A percentile compares a stretch with the other conserved stretches of the same genome.
Conservation (phyloP, 2,797 vertebrate genomes). For the Austrolebias charrua region DNA sequence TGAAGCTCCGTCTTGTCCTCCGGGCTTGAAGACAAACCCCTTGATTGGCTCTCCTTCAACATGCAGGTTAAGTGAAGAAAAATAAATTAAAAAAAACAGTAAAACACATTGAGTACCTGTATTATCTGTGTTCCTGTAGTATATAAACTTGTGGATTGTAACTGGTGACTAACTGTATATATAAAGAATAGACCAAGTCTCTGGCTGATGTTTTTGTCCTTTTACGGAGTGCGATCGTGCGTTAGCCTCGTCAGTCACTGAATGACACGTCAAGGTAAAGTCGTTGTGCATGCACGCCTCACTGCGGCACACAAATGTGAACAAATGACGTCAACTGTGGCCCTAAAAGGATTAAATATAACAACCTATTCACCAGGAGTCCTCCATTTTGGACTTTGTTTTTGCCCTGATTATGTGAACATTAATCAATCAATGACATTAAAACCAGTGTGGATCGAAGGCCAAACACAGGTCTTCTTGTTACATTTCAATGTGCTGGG, state of each 20-base stretch:
- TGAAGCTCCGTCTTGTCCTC: slow-evolving; percentile 20
- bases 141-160: slow-evolving; percentile 79
- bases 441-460: no score
- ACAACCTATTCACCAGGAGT: no score
- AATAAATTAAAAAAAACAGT: slow-evolving; percentile 29
- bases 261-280: background rate
- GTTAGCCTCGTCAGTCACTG: no score
- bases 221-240: background rate
- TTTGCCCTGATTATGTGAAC: no score
- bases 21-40: slow-evolving; percentile 70
- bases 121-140: slow-evolving; percentile 86
- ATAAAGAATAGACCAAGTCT: slow-evolving; percentile 80
- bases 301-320: no score
- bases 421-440: no score
- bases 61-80: slow-evolving; percentile 67
- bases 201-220: slow-evolving; percentile 50
- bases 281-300: no score
- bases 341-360: no score
- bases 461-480: no score
- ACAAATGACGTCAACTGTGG: no score
- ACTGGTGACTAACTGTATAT: slow-evolving; percentile 84
- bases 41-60: slow-evolving; percentile 63
- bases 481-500: no score
- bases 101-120: slow-evolving; percentile 78
- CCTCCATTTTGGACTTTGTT: no score